A percentile compares a stretch with the other conserved stretches of the same genome.
phyloP scores from a whole-genome alignment of 2,113 vertebrate genomes.

The Oreocharis arfaki region DNA sequence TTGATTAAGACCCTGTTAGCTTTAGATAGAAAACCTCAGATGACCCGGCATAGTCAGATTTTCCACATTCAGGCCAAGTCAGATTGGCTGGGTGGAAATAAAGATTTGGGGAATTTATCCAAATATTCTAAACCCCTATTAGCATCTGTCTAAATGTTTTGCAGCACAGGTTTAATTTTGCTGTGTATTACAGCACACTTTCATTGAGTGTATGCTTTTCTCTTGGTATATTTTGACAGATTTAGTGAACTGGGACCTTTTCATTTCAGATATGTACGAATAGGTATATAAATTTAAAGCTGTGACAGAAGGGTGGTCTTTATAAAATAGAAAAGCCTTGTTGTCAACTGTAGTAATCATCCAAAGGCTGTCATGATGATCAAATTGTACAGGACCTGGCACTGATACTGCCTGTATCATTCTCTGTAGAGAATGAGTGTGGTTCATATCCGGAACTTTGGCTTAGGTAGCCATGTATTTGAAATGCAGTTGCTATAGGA shows the following conservation, averaged over 20 bases:
- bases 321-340: neutral
- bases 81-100: neutral
- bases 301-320: neutral
- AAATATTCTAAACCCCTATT: neutral
- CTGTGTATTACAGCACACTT: neutral
- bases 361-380: neutral
- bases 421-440: neutral
- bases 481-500: neutral
- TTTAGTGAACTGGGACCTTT: neutral
- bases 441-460: neutral
- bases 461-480: neutral
- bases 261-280: neutral
- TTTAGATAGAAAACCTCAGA: neutral
- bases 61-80: neutral
- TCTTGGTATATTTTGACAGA: neutral
- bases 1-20: neutral
- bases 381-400: neutral
- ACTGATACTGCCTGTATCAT: neutral
- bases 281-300: neutral
- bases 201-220: neutral
- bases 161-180: neutral
- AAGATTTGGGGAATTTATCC: neutral
- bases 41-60: neutral
- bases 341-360: neutral
- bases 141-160: neutral